Evolutionary conservation across 2,888 invertebrate genomes (phyloP).

Genomic region (Sinelater perroti): DNA sequence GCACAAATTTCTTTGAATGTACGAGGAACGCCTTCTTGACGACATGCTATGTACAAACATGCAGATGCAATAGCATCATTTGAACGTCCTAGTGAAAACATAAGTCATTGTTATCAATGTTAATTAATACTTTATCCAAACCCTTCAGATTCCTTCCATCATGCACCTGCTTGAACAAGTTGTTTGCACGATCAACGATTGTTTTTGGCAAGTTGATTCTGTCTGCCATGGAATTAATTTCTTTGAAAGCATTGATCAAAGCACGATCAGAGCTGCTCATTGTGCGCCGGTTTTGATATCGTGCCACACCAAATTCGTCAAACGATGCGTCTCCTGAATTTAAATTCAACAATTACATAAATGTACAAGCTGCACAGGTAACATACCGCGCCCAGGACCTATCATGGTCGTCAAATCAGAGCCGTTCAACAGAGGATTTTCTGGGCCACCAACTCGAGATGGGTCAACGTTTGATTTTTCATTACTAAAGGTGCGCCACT

Average conservation of each 20-base stretch:
- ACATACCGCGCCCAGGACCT: slow-evolving; percentile 67
- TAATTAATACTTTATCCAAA: slow-evolving; percentile 8
- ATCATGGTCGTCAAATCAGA: slow-evolving; percentile 98
- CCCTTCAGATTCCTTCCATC: slow-evolving; percentile 96
- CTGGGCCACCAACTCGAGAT: slow-evolving; percentile 99
- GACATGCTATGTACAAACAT: slow-evolving; percentile 97
- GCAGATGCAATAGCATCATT: slow-evolving; percentile 99
- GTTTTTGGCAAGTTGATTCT: slow-evolving; percentile 96
- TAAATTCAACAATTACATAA: background rate
- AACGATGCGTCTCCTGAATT: slow-evolving; percentile 81
- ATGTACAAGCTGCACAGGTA: background rate
- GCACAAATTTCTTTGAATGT: slow-evolving; percentile 99
- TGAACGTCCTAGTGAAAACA: slow-evolving; percentile 67
- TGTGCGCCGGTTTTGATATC: slow-evolving; percentile 77
- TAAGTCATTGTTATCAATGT: too few species aligned
- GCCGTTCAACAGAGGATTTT: slow-evolving; percentile 95
- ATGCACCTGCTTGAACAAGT: slow-evolving; percentile 97
- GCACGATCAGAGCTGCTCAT: slow-evolving; percentile 96
- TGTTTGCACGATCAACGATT: slow-evolving; percentile 96
- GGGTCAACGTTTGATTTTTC: slow-evolving; percentile 97
- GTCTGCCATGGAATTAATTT: slow-evolving; percentile 98
- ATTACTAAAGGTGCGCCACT: slow-evolving; percentile 99
- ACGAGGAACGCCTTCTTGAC: slow-evolving; percentile 97
- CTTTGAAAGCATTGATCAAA: slow-evolving; percentile 93
- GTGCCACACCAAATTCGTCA: slow-evolving; percentile 83